Base-by-base conservation (phyloP, 1,140 invertebrate genomes). In the Bombus soroeensis region DNA sequence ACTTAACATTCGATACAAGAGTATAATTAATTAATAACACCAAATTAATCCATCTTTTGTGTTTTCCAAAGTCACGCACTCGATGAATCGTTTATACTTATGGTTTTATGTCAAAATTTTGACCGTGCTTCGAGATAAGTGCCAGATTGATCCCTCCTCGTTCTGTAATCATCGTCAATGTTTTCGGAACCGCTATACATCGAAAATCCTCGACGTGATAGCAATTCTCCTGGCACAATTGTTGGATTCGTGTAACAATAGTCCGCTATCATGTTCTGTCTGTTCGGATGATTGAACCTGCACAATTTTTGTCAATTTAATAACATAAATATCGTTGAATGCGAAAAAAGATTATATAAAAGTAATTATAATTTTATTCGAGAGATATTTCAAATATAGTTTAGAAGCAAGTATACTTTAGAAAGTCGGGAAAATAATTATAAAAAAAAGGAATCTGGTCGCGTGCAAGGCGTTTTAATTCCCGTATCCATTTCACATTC, bases 241-340 rank as follows among this genome's bases (percentile, higher is more conserved):
- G 90, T 93, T 2, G 94, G 94, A 92, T 94, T 94, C 59, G 94
- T 93, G 76, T 94, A 94, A 90, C 94, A 94, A 90, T 94, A 94
- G 70, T 94, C 94, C 1, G 92, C 82, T 93, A 94, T 94, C 93
- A 93, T 94, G 41, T 91, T 85, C 74, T 94, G 94, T 15, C 81
- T 91, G 59, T 87, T 88, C 70, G 94, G 79, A 81, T 94, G 94
- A 85, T 94, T 94, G 12, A 93, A 94, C 79, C 93, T 94, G 84
- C 88, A 92, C 78, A 86, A 88, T 73, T 88, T 83, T 32, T 64
- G 22, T 22, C 5, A 10, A 15, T 57, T 70, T 87, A 70, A 64
- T 62, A 43, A 18, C 77, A 76, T 25, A 18, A 22, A 3, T 57
- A 3, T n/a, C 4, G 0, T 3, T 32, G 37, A 3, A 34, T 32